A percentile compares a stretch with the other conserved stretches of the same genome.
phyloP scores from a whole-genome alignment of 92 coral and sea anemone genomes.

The Galaxea fascicularis region DNA sequence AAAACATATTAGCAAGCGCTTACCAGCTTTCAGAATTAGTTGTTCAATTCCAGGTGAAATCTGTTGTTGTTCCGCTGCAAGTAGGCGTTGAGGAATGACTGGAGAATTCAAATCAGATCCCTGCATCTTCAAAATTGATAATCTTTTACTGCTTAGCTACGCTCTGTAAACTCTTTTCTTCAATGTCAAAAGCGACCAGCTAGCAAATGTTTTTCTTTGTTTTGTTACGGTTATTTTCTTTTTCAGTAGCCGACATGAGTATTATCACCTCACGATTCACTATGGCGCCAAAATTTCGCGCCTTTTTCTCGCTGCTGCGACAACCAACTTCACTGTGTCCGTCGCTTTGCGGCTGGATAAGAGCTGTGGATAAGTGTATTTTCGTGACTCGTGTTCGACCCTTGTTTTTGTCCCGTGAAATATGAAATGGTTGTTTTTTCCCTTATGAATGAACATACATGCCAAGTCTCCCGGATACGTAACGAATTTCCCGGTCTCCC shows the following conservation, averaged over 20 bases:
- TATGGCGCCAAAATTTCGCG: conserved; percentile 60
- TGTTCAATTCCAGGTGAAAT: conserved; percentile 87
- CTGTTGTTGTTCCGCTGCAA: conserved; percentile 14
- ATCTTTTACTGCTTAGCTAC: not conserved
- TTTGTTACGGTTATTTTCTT: not conserved
- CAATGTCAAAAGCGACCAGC: too few species aligned
- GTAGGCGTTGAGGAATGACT: not conserved
- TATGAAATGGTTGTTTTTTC: too few species aligned
- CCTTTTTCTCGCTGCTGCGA: conserved; percentile 25
- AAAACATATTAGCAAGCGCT: not conserved
- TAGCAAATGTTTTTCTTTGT: not conserved
- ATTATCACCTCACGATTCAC: not conserved
- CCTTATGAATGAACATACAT: too few species aligned
- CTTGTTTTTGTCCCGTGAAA: too few species aligned
- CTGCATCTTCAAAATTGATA: conserved; percentile 21
- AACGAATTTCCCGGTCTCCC: too few species aligned
- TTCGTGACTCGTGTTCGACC: too few species aligned
- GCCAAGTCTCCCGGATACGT: too few species aligned
- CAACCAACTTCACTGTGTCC: too few species aligned
- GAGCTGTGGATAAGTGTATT: too few species aligned
- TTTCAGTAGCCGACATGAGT: not conserved
- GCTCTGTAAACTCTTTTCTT: too few species aligned
- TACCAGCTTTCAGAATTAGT: conserved; percentile 92
- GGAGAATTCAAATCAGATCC: conserved; percentile 33
- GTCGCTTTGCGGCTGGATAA: too few species aligned